phyloP scores from a whole-genome alignment of 2,113 vertebrate species.

The Nestor notabilis region DNA sequence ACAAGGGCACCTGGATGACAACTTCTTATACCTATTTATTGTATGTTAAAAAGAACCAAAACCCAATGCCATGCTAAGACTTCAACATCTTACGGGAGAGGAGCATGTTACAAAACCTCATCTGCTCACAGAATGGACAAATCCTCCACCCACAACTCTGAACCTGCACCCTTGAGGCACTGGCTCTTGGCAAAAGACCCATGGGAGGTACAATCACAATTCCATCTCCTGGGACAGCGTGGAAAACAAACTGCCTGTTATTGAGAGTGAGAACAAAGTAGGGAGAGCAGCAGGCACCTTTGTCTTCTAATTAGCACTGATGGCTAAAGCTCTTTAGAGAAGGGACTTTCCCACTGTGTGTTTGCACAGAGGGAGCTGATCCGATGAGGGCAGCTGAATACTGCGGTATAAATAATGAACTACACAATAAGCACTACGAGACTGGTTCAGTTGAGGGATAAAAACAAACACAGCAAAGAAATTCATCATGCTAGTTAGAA shows the following conservation, averaged over 20 bases:
- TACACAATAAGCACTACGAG: background rate
- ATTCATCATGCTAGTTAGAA: background rate
- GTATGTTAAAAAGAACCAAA: background rate
- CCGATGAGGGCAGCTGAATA: constrained; percentile 41
- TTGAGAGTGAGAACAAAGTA: background rate
- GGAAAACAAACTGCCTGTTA: background rate
- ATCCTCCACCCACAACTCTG: background rate
- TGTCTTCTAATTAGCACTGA: constrained; percentile 47
- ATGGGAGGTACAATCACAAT: background rate
- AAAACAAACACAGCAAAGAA: constrained; percentile 36
- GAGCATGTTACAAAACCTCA: background rate
- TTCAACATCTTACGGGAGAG: background rate
- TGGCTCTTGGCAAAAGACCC: background rate
- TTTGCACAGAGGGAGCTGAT: constrained; percentile 34
- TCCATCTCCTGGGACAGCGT: background rate
- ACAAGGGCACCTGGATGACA: background rate
- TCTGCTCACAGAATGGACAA: background rate
- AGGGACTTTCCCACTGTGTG: constrained; percentile 40
- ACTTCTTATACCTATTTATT: background rate
- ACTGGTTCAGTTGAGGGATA: background rate
- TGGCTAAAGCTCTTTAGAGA: constrained; percentile 34
- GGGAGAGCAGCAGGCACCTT: constrained; percentile 52
- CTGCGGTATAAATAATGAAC: constrained; percentile 46
- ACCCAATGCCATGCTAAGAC: background rate
- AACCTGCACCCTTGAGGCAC: background rate